Percentiles rank a stretch among this genome's conserved stretches.
These are phyloP conservation scores for Falcaria lacertinaria DNA, from an alignment of 2,888 invertebrate species.

Conservation along the genomic window DNA sequence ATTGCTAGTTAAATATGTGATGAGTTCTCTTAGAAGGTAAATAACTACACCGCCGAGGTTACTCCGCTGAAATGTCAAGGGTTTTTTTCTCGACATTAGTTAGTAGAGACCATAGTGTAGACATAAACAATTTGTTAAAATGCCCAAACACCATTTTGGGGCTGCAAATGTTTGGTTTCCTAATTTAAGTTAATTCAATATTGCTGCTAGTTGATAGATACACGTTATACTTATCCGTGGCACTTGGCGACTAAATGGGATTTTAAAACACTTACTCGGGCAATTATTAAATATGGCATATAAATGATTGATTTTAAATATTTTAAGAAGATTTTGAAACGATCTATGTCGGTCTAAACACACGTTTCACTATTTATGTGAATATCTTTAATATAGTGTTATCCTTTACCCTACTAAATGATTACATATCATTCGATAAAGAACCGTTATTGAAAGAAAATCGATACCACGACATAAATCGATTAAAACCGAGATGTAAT, in stretches of 20 bases:
- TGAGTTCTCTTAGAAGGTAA: constrained; percentile 52
- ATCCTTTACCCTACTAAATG: no score
- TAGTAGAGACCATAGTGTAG: constrained; percentile 8
- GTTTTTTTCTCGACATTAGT: constrained; percentile 42
- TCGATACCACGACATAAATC: background rate
- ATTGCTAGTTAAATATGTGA: constrained; percentile 41
- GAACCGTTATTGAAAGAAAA: background rate
- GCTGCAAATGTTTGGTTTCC: background rate
- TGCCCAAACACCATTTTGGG: constrained; percentile 10
- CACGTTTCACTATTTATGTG: no score
- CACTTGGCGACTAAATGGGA: no score
- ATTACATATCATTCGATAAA: background rate
- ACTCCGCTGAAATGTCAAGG: constrained; percentile 68
- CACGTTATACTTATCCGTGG: no score
- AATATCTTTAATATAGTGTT: no score
- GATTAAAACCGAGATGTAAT: background rate
- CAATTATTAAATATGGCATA: no score
- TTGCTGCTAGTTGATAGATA: no score
- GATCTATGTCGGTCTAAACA: no score
- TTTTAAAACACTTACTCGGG: no score
- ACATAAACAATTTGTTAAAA: constrained; percentile 3
- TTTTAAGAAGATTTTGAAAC: no score
- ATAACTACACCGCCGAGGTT: constrained; percentile 54
- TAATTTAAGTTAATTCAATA: background rate
- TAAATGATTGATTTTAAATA: no score